A percentile compares a stretch with the other conserved stretches of the same genome.
These are phyloP conservation scores for Bubo scandiacus DNA, from an alignment of 2,113 vertebrate species.

Conservation along the genomic window DNA sequence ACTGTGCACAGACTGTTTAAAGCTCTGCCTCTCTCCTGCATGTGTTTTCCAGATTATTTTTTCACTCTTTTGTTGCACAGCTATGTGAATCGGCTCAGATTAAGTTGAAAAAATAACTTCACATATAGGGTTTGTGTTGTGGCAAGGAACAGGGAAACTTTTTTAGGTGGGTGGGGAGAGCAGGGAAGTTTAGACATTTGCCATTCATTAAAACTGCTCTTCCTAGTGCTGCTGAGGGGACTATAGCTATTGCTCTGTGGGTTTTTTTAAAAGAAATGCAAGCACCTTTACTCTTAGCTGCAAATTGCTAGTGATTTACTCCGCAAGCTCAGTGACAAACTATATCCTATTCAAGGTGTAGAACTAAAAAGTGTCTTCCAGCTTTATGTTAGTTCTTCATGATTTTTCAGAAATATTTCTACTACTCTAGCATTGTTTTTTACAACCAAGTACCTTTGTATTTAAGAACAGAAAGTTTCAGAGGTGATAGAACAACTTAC, in stretches of 20 bases:
- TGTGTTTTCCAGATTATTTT: slow-evolving; percentile 23
- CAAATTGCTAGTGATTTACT: neutral
- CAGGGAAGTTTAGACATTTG: neutral
- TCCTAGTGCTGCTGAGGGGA: neutral
- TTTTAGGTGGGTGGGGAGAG: neutral
- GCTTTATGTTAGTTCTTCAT: neutral
- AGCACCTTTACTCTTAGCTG: neutral
- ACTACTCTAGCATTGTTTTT: neutral
- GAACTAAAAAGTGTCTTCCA: neutral
- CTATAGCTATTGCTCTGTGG: neutral
- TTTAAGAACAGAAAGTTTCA: neutral
- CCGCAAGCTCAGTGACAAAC: neutral
- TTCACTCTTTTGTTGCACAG: neutral
- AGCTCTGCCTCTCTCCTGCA: neutral
- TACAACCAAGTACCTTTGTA: neutral
- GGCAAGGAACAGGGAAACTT: neutral
- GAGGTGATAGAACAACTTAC: neutral
- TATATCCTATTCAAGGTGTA: neutral
- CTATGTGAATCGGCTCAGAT: neutral
- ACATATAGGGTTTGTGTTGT: neutral
- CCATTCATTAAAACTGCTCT: neutral
- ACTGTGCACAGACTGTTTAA: neutral
- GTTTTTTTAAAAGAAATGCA: neutral
- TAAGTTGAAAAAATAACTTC: neutral
- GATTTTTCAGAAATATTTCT: neutral